Evolutionary conservation across 1,140 invertebrate genomes (phyloP).

Genomic region (Laupala kohalensis): DNA sequence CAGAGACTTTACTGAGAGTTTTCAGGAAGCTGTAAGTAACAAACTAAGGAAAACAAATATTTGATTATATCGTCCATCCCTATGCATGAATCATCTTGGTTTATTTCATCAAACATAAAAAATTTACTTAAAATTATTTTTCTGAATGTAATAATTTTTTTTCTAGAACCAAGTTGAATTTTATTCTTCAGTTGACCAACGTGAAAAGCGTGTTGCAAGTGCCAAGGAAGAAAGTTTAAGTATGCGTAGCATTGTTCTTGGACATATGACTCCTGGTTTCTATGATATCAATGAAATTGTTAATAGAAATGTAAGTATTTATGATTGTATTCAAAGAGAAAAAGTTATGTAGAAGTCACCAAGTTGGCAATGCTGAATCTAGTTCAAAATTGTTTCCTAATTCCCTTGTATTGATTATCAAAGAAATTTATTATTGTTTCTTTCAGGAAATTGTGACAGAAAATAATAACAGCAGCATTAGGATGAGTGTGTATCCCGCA

Average conservation of each 20-base stretch:
- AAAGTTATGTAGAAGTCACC: neutral
- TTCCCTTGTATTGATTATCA: too few species aligned
- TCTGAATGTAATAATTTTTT: neutral
- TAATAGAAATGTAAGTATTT: conserved; percentile 4
- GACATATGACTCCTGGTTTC: conserved; percentile 28
- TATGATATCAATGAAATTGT: conserved; percentile 24
- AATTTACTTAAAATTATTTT: neutral
- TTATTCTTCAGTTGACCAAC: conserved; percentile 3
- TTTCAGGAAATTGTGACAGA: conserved; percentile 30
- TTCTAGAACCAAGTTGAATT: conserved; percentile 16
- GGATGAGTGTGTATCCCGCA: conserved; percentile 44
- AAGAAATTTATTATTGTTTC: too few species aligned
- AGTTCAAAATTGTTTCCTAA: too few species aligned
- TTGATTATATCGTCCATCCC: neutral
- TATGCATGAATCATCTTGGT: too few species aligned
- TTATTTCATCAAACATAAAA: too few species aligned
- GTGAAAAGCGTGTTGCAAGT: neutral
- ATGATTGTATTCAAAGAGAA: neutral
- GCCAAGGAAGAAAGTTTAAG: conserved; percentile 3
- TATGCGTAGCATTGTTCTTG: conserved; percentile 21
- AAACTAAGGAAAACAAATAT: neutral
- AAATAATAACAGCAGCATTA: conserved; percentile 35
- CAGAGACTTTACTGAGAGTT: conserved; percentile 30
- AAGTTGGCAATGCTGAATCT: neutral
- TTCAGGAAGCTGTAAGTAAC: conserved; percentile 26